These are phyloP conservation scores for Dinoponera quadriceps DNA, from an alignment of 1,140 invertebrate species.

Conservation along the genomic window DNA sequence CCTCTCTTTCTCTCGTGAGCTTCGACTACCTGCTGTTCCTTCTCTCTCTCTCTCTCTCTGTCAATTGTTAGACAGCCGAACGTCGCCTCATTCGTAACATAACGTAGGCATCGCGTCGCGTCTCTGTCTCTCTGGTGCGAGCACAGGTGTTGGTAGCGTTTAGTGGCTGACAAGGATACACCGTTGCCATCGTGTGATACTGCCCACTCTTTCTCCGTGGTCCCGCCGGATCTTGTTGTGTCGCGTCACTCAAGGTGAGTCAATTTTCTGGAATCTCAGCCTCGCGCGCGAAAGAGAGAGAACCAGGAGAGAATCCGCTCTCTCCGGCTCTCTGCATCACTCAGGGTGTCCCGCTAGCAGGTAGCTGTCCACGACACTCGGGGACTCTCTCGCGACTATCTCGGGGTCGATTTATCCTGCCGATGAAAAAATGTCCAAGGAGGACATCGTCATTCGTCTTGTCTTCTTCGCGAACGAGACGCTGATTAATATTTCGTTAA, in stretches of 20 bases:
- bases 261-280: constrained; percentile 41
- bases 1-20: no score
- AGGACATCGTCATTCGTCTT: no score
- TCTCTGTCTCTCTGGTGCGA: neutral
- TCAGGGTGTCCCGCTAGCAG: no score
- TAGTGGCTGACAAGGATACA: constrained; percentile 6
- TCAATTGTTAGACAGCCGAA: neutral
- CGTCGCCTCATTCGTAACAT: neutral
- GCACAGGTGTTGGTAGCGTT: constrained; percentile 38
- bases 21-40: neutral
- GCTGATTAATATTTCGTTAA: no score
- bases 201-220: neutral
- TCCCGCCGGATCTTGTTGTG: neutral
- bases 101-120: neutral
- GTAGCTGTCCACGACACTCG: no score
- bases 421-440: no score
- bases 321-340: no score
- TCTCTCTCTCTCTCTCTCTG: neutral
- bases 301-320: no score
- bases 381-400: no score
- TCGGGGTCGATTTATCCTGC: no score
- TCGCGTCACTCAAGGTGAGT: constrained; percentile 66
- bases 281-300: neutral
- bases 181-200: neutral
- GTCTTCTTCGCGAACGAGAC: no score